Conservation (phyloP, 1,140 invertebrate genomes). For the Drosophila erecta region DNA sequence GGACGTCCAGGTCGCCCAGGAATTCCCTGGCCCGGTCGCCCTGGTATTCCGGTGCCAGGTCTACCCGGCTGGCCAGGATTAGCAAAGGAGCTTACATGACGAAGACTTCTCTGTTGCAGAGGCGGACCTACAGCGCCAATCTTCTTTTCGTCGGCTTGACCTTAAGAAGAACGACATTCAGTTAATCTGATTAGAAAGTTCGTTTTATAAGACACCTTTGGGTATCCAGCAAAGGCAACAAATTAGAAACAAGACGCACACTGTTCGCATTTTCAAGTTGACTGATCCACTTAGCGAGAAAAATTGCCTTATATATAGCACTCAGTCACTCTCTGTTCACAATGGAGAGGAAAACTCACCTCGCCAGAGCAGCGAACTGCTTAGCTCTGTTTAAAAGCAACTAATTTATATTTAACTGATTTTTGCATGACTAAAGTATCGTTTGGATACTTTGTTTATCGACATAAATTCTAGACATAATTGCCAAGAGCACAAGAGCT, state of each 20-base stretch:
- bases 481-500: conserved; percentile 1
- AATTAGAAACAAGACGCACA: conserved; percentile 8
- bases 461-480: not conserved
- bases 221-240: not conserved
- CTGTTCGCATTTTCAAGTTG: not conserved
- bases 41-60: not conserved
- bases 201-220: not conserved
- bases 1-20: not conserved
- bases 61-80: not conserved
- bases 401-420: too few species aligned
- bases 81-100: not conserved
- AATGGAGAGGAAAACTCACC: conserved; percentile 1
- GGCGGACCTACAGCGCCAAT: not conserved
- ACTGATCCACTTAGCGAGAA: not conserved
- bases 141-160: not conserved
- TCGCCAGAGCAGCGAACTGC: not conserved
- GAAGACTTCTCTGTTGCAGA: not conserved
- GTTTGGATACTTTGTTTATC: conserved; percentile 1
- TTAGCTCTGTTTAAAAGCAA: not conserved
- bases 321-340: not conserved
- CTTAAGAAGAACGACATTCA: not conserved
- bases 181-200: not conserved
- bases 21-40: not conserved
- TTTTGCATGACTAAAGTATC: not conserved
- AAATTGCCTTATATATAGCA: conserved; percentile 10